Base-by-base conservation (phyloP, 1,140 invertebrate species). In the Thalassaphorura encarpata region DNA sequence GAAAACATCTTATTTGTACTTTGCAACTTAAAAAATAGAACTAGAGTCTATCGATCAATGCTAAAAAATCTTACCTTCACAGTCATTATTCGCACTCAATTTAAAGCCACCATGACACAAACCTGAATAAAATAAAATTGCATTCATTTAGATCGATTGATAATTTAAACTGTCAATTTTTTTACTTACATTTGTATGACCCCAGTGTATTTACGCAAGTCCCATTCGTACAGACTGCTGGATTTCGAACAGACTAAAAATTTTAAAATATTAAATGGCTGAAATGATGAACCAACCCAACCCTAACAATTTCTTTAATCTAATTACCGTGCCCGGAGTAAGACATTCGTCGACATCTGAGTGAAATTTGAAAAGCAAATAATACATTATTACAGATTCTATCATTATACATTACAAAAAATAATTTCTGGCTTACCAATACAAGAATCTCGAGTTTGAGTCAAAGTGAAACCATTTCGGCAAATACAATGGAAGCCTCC, bases 181-280 rank as follows among this genome's bases (percentile, higher is more conserved):
- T n/a, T n/a, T n/a, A n/a, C n/a, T n/a, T n/a, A 67, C 88, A 92
- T 53, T 80, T 78, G 72, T 85, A 90, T 15, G 79, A 80, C 3
- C 86, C 85, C 41, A 81, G 73, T 4, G 78, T 78, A 68, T 89
- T 89, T 23, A 87, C 73, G 68, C 89, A 92, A 0, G 83, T 85
- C n/a, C 86, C 87, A n/a, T 87, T 84, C 48, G 73, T 74, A 64
- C 86, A 88, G 1, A 89, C 28, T 47, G 21, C 45, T 26, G 23
- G 24, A 43, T 5, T 13, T 43, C 41, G 21, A 8, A 15, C 19
- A 43, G 21, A 11, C 13, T 19, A 43, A 43, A 8, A 15, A 43
- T 43, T 43, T 43, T n/a, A 36, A 36, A 69, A 87, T n/a, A n/a
- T n/a, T n/a, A n/a, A n/a, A n/a, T n/a, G n/a, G n/a, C n/a, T n/a